phyloP scores from a whole-genome alignment of 2,797 vertebrate genomes.

The Muscicapa striata region DNA sequence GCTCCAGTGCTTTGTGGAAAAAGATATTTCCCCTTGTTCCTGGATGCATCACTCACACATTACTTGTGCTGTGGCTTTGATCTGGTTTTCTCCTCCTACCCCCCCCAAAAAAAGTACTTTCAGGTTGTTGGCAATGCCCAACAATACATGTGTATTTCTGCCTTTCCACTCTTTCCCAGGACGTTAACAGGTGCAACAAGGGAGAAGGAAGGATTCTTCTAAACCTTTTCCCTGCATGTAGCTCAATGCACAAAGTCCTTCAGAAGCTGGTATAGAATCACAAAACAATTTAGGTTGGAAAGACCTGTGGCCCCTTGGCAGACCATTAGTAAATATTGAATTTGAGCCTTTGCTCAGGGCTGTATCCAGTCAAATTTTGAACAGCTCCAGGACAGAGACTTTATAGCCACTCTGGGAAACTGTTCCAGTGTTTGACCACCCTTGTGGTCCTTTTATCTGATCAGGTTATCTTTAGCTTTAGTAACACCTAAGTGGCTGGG shows the following conservation, averaged over 20 bases:
- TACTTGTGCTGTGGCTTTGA: neutral
- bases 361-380: neutral
- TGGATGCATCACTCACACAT: neutral
- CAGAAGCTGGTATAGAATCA: neutral
- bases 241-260: neutral
- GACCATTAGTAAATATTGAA: neutral
- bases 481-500: neutral
- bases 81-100: neutral
- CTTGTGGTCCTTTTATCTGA: neutral
- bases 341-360: neutral
- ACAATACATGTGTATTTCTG: neutral
- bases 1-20: neutral
- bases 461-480: neutral
- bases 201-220: neutral
- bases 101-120: fast-evolving
- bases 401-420: neutral
- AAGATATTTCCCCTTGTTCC: neutral
- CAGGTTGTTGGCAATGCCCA: neutral
- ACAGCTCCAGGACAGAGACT: neutral
- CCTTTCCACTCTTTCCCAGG: neutral
- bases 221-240: neutral
- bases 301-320: neutral
- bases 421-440: neutral
- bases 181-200: neutral
- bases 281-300: neutral